Conservation (phyloP, 2,113 vertebrate genomes). For the Ctenodactylus gundi region DNA sequence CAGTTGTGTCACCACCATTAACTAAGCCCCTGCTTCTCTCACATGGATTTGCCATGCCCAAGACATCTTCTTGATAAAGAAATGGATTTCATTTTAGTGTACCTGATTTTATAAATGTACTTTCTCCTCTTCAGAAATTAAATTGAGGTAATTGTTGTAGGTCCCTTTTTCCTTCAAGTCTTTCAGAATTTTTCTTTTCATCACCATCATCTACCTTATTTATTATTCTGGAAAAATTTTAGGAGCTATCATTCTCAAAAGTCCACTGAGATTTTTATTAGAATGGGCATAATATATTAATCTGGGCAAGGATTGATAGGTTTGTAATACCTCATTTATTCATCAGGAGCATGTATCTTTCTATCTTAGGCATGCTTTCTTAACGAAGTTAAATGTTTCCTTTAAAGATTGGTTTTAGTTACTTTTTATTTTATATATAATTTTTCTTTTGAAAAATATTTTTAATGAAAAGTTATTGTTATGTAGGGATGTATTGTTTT, state of each 20-base stretch:
- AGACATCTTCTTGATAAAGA: not conserved
- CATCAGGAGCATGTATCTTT: not conserved
- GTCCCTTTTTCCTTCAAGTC: not conserved
- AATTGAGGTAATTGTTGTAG: not conserved
- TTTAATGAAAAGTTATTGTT: not conserved
- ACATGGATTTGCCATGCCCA: not conserved
- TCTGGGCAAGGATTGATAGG: not conserved
- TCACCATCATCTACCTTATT: not conserved
- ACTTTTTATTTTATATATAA: not conserved
- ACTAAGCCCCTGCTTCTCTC: not conserved
- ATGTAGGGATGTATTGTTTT: not conserved
- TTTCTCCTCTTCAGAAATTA: constrained; percentile 39
- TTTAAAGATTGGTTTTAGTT: constrained; percentile 22
- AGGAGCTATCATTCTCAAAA: constrained; percentile 14
- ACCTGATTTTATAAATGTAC: constrained; percentile 12
- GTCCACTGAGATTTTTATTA: not conserved
- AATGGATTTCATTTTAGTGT: not conserved
- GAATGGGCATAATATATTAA: constrained; percentile 10
- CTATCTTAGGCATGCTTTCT: constrained; percentile 7
- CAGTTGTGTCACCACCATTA: not conserved
- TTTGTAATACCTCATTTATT: constrained; percentile 16
- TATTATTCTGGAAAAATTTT: constrained; percentile 48
- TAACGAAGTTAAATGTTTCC: constrained; percentile 18
- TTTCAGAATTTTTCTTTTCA: constrained; percentile 43
- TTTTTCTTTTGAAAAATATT: constrained; percentile 20